Conservation (phyloP, 2,797 vertebrate genomes). For the Enteromius viviparus region DNA sequence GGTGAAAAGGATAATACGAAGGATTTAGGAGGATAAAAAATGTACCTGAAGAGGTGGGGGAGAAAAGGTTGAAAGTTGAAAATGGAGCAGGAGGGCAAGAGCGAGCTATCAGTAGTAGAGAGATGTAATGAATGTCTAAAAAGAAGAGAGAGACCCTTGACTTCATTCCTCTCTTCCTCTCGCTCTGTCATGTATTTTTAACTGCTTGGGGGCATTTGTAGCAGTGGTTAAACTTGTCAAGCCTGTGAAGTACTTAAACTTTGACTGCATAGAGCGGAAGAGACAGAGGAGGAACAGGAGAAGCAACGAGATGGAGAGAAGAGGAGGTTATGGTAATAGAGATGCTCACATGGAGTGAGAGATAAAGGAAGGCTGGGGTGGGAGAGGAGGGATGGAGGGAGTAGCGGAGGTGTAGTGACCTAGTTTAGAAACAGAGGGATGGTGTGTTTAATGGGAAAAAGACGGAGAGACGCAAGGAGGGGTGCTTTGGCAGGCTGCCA, state of each 20-base stretch:
- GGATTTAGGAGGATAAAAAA: conserved; percentile 56
- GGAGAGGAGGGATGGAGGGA: conserved; percentile 41
- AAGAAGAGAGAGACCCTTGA: conserved; percentile 21
- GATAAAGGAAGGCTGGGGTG: conserved; percentile 42
- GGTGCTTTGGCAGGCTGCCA: conserved; percentile 59
- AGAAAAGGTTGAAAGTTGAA: conserved; percentile 50
- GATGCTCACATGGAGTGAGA: conserved; percentile 37
- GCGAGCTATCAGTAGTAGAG: conserved; percentile 32
- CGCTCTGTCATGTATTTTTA: conserved; percentile 54
- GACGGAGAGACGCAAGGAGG: conserved; percentile 46
- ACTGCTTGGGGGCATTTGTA: conserved; percentile 51
- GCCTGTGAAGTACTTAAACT: conserved; percentile 58
- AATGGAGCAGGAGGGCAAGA: conserved; percentile 34
- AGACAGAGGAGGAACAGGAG: conserved; percentile 42
- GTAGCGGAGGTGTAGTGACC: conserved; percentile 63
- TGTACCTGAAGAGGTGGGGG: conserved; percentile 34
- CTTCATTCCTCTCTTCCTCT: conserved; percentile 39
- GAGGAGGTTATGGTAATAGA: conserved; percentile 40
- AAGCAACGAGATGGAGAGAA: conserved; percentile 18
- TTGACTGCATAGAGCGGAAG: conserved; percentile 35
- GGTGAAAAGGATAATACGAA: conserved; percentile 39
- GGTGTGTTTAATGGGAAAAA: conserved; percentile 58
- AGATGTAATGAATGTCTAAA: conserved; percentile 44
- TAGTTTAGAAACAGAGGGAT: conserved; percentile 65
- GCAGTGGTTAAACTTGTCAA: conserved; percentile 58